A percentile compares a stretch with the other conserved stretches of the same genome.
phyloP scores from a whole-genome alignment of 2,113 vertebrate species.

The Euleptes europaea region DNA sequence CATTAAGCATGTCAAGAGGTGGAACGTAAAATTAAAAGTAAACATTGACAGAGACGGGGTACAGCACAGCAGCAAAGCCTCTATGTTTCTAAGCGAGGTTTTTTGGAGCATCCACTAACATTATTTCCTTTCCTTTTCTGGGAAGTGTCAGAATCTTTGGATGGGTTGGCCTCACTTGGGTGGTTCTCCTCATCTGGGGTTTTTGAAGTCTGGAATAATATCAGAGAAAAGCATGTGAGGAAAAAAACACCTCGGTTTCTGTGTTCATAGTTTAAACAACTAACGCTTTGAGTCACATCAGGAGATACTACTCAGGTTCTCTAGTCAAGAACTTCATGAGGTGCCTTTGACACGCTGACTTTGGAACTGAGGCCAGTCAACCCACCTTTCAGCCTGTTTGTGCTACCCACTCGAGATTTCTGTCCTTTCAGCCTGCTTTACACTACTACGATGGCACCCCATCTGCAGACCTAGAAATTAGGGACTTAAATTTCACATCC shows the following conservation, averaged over 20 bases:
- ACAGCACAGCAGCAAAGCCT: rapidly evolving
- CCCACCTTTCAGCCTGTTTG: neutral
- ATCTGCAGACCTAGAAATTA: no score
- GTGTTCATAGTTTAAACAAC: neutral
- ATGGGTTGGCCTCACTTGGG: rapidly evolving
- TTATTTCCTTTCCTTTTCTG: constrained; percentile 58
- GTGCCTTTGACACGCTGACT: neutral
- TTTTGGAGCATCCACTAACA: constrained; percentile 39
- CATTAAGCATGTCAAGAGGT: neutral
- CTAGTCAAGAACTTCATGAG: neutral
- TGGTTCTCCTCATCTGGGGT: constrained; percentile 32
- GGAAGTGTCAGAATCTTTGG: rapidly evolving
- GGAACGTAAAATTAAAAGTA: rapidly evolving
- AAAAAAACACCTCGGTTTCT: neutral
- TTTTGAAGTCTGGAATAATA: constrained; percentile 15
- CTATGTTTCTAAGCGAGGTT: constrained; percentile 16
- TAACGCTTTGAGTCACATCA: neutral
- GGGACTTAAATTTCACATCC: no score
- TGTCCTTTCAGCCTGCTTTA: neutral
- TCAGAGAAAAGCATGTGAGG: constrained; percentile 1
- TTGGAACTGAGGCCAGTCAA: neutral
- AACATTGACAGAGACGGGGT: neutral
- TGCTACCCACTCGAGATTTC: neutral
- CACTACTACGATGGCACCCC: no score
- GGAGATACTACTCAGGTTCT: neutral